These are phyloP conservation scores for Cyrtorhinus lividipennis DNA, from an alignment of 1,140 invertebrate genomes.

Conservation along the genomic window DNA sequence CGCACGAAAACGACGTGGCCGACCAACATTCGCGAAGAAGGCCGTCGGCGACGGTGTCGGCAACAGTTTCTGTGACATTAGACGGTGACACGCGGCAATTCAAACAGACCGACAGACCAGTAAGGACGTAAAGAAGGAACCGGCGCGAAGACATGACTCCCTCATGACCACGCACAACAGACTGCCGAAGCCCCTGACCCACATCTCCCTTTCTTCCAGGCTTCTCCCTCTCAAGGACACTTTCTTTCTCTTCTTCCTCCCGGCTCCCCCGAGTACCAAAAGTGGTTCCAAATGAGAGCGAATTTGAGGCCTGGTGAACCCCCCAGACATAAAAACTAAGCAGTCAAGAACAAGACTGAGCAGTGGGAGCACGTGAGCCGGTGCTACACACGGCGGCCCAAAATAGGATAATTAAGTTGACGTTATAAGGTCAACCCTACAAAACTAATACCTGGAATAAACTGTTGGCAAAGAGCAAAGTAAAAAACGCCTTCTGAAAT, in stretches of 20 bases:
- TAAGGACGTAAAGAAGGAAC: not conserved
- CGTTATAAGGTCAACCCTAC: no score
- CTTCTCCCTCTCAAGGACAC: constrained; percentile 8
- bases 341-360: no score
- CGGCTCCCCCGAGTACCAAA: no score
- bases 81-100: not conserved
- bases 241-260: not conserved
- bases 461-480: no score
- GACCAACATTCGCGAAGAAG: constrained; percentile 50
- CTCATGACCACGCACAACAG: constrained; percentile 4
- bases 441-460: no score
- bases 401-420: no score
- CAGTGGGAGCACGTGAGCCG: no score
- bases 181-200: not conserved
- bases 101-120: not conserved
- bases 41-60: constrained; percentile 41
- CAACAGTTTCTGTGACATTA: not conserved
- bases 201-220: not conserved
- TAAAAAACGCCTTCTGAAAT: no score
- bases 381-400: no score
- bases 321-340: no score
- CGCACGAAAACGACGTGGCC: constrained; percentile 48
- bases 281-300: not conserved
- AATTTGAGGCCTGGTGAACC: no score
- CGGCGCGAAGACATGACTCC: constrained; percentile 1